Evolutionary conservation across 2,888 invertebrate species (phyloP), one percentile per base, ranked within the genome.

Genomic region (Serripes groenlandicus): DNA sequence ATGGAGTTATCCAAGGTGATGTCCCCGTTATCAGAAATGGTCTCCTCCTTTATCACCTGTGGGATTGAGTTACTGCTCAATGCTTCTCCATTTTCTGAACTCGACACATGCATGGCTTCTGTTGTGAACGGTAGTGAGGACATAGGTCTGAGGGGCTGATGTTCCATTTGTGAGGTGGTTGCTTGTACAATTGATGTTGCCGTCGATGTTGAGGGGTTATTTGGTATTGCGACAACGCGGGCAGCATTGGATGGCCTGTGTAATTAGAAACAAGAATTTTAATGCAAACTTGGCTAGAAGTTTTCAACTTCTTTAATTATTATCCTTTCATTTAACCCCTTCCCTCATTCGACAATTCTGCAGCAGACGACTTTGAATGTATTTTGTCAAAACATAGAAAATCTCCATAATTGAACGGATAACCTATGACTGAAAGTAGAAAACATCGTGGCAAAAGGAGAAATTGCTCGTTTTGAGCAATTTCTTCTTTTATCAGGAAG

Each of bases 41-140:
- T 85, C 68, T 92, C 91, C 42, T 92, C 92, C 68, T 92, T 91
- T 32, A 91, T 82, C 3, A 88, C 88, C 0, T 89, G 88, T 0
- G 87, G 89, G 0, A 84, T 75, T 21, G 56, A 60, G 18, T 70
- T 73, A 3, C 66, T 66, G 70, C 28, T 69, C 7, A 73, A 37
- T 0, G 60, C 30, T 21, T 62, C 37, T 23, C 68, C 37, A n/a
- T 74, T 79, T 69, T 89, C 88, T 30, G 88, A 87, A 68, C 88
- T 88, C 32, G 87, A 84, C 42, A 89, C 88, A 62, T 89, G 77
- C 26, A 81, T 70, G 4, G 84, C 75, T 32, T 86, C 85, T 9
- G 87, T 58, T 35, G 74, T 86, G 69, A 90, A 90, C 9, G 90
- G 86, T 11, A 88, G 77, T 0, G 88, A 88, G 9, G 74, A 72